Conservation (phyloP, 2,797 vertebrate species). For the Petrocephalus sullivani region DNA sequence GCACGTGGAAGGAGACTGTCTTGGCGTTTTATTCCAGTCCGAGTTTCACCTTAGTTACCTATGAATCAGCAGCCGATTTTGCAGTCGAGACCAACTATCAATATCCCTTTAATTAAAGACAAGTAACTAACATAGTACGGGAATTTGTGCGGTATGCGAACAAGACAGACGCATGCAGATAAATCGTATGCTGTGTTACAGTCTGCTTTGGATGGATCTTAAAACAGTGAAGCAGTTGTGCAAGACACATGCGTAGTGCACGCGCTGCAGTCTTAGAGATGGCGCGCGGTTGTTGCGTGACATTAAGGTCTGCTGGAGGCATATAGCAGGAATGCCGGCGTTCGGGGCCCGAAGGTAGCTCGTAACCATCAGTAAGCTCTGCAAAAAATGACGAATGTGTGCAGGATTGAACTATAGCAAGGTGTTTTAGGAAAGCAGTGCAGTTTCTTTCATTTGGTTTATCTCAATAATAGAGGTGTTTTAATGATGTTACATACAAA, state of each 20-base stretch:
- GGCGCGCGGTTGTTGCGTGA: neutral
- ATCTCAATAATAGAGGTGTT: neutral
- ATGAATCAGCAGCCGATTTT: neutral
- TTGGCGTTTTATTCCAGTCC: neutral
- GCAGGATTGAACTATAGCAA: conserved; percentile 6
- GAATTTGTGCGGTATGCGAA: neutral
- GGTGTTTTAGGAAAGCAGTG: neutral
- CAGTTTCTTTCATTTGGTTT: neutral
- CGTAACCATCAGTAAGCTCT: conserved; percentile 47
- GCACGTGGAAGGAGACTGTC: conserved; percentile 28
- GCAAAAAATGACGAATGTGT: conserved; percentile 38
- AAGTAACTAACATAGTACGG: neutral
- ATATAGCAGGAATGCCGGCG: neutral
- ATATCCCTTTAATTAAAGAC: neutral
- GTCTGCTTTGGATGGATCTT: neutral
- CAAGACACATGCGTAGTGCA: neutral
- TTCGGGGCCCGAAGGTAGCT: conserved; percentile 28
- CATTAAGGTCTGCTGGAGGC: neutral
- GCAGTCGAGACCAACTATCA: neutral
- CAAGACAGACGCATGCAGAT: neutral
- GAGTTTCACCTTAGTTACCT: neutral
- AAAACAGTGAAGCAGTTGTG: neutral
- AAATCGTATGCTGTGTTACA: neutral
- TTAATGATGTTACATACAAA: neutral
- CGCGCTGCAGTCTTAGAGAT: neutral